Base-by-base conservation (phyloP, 2,888 invertebrate species). In the Cryptocheilus praepositus region DNA sequence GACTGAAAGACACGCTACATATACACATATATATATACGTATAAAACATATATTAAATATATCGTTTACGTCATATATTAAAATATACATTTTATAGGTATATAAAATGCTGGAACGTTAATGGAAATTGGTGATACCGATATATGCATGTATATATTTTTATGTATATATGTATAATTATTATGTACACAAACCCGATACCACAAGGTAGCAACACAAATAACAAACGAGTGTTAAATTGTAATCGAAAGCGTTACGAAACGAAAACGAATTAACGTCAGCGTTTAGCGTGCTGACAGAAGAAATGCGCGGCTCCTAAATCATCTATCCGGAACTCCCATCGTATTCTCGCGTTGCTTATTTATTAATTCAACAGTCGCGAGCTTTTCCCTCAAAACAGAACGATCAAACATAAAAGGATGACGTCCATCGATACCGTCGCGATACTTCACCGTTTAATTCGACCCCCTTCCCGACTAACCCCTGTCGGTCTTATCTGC, bases 51-150 rank as follows among this genome's bases (percentile, higher is more conserved):
- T 49, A 36, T 36, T 36, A 36, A 36, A 36, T 74, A 25, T 25
- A 25, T 5, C 25, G 3, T 25, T 25, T 5, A 5, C 5, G 25
- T 25, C 25, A 25, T 25, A 25, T 25, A 36, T 36, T 36, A 36
- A 36, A 36, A 36, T 36, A 36, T 36, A 36, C 36, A 36, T 36
- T 36, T 36, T 36, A 36, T 36, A 36, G 36, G 36, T 36, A 36
- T 36, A 36, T 36, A 75, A 69, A 77, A 75, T 78, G 76, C 64
- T 76, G 77, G 71, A 76, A 82, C 74, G 73, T 81, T 81, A 80
- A 78, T 81, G 77, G 74, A 81, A 81, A 83, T 70, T 81, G 73
- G 70, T 68, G 69, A 79, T 76, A 49, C 49, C 18, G 49, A 49
- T 49, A 64, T 56, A 69, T 63, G 57, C 67, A 61, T 64, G 55